A percentile compares a stretch with the other conserved stretches of the same genome.
phyloP scores from a whole-genome alignment of 2,888 invertebrate genomes.

The Drosophila acutilabella region DNA sequence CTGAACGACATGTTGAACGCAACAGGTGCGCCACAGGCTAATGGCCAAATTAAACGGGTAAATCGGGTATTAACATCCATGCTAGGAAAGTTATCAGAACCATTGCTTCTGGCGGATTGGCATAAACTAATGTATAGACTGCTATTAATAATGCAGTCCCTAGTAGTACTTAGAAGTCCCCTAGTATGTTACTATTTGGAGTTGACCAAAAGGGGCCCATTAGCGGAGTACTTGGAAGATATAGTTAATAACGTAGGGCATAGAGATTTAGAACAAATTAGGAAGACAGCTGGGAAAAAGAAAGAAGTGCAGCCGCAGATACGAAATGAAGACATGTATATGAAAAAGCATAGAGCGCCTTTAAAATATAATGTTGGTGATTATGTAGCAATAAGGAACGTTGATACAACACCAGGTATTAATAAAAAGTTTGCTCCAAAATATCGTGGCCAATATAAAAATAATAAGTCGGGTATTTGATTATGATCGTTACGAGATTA shows the following conservation, averaged over 20 bases:
- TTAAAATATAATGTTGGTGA: conserved; percentile 3
- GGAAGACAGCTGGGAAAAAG: too few relatives aligned
- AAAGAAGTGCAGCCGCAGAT: background rate
- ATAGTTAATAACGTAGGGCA: too few relatives aligned
- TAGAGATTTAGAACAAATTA: too few relatives aligned
- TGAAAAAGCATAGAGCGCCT: background rate
- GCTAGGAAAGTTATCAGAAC: conserved; percentile 1
- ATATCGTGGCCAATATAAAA: background rate
- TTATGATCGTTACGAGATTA: background rate
- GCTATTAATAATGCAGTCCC: conserved; percentile 20
- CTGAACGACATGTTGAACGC: conserved; percentile 3
- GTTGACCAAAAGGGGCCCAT: too few relatives aligned
- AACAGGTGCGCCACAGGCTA: background rate
- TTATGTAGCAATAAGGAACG: background rate
- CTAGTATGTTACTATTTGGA: conserved; percentile 15
- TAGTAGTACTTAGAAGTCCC: conserved; percentile 4
- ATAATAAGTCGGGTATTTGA: background rate
- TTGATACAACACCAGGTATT: background rate
- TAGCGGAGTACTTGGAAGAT: too few relatives aligned
- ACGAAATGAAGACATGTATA: background rate
- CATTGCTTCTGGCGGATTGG: conserved; percentile 4
- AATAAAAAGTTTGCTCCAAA: background rate
- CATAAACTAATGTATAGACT: conserved; percentile 1
- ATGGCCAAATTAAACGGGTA: background rate
- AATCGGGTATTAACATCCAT: background rate